Percentiles rank a stretch among this genome's conserved stretches.
Conservation (phyloP, 2,797 vertebrate species). For the Onychomys arenicola region DNA sequence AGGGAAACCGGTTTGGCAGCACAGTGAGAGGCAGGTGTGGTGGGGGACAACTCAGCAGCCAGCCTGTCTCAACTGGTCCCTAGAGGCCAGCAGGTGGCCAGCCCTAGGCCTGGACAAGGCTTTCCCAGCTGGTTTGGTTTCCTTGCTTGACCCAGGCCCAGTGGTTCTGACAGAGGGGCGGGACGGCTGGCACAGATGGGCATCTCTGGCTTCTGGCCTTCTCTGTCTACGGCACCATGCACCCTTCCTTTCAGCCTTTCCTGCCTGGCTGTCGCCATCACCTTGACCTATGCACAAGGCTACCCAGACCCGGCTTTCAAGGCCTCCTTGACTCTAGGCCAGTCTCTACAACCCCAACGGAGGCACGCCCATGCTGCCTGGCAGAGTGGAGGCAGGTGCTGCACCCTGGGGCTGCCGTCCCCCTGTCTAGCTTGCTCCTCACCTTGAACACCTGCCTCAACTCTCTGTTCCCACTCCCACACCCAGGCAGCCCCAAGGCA, state of each 20-base stretch:
- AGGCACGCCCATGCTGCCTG: neutral
- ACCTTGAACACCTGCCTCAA: neutral
- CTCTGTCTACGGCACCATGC: neutral
- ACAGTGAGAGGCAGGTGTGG: constrained; percentile 37
- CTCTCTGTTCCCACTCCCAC: neutral
- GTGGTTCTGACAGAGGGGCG: neutral
- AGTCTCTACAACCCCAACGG: neutral
- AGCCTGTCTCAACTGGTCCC: constrained; percentile 70
- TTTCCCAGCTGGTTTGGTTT: neutral
- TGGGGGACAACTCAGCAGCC: constrained; percentile 15
- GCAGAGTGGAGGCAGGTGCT: rapidly evolving
- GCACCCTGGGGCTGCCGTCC: neutral
- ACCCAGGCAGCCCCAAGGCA: neutral
- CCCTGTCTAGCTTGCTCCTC: neutral
- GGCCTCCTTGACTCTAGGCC: neutral
- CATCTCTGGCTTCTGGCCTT: neutral
- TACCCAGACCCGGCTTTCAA: neutral
- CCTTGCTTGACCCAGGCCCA: neutral
- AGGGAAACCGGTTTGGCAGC: constrained; percentile 71
- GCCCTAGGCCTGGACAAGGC: neutral
- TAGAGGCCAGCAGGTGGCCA: constrained; percentile 54
- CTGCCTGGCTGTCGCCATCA: too few species aligned
- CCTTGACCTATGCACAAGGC: neutral
- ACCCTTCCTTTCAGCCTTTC: neutral
- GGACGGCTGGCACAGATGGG: neutral